These are phyloP conservation scores for Phoronis australis DNA, from an alignment of 2,888 invertebrate species.

Conservation along the genomic window DNA sequence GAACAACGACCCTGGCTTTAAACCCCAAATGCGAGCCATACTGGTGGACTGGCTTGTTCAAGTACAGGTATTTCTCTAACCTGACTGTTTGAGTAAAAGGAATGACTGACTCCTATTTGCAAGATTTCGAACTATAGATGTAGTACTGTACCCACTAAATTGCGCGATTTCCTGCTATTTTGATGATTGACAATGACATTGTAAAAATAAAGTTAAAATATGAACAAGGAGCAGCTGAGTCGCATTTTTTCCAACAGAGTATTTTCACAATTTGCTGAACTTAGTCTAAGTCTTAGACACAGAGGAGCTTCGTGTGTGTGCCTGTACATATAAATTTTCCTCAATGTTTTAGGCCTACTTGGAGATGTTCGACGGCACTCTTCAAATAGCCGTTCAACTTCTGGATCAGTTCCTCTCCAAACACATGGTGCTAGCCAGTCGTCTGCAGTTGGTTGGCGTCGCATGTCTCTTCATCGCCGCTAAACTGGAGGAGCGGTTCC, in stretches of 20 bases:
- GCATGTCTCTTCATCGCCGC: constrained; percentile 33
- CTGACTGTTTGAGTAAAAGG: too few relatives aligned
- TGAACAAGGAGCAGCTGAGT: too few relatives aligned
- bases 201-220: too few relatives aligned
- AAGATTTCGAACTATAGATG: too few relatives aligned
- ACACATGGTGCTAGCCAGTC: constrained; percentile 14
- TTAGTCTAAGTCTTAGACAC: too few relatives aligned
- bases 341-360: constrained; percentile 25
- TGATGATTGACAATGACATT: too few relatives aligned
- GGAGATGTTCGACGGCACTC: constrained; percentile 27
- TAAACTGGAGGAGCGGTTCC: constrained; percentile 33
- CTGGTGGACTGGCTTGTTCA: constrained; percentile 45
- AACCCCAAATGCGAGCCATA: constrained; percentile 35
- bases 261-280: too few relatives aligned
- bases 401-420: constrained; percentile 27
- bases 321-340: not conserved
- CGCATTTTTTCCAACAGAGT: too few relatives aligned
- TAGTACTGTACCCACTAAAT: too few relatives aligned
- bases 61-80: too few relatives aligned
- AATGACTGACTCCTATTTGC: too few relatives aligned
- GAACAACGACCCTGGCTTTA: constrained; percentile 21
- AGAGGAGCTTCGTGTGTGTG: not conserved
- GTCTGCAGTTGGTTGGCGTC: constrained; percentile 34
- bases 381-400: constrained; percentile 28
- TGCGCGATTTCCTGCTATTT: too few relatives aligned